phyloP scores from a whole-genome alignment of 2,888 invertebrate genomes.

The Drosophila prolongata region DNA sequence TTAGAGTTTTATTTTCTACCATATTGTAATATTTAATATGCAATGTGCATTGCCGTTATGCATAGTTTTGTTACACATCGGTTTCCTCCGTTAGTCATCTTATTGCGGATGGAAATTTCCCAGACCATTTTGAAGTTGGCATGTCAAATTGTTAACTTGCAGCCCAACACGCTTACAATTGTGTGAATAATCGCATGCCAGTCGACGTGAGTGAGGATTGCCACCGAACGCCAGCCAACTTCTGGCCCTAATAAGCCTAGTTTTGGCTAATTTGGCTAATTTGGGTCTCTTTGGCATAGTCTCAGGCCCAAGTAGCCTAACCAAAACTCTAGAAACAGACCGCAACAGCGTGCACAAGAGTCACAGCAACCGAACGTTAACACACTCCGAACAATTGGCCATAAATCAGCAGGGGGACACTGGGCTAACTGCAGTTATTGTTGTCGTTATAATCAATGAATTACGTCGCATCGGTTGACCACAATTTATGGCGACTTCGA shows the following conservation, averaged over 20 bases:
- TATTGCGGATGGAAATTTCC: constrained; percentile 7
- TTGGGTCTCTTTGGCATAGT: constrained; percentile 43
- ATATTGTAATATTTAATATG: too few relatives aligned
- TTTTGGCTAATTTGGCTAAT: constrained; percentile 66
- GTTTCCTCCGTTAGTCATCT: constrained; percentile 1
- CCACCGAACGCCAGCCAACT: constrained; percentile 1
- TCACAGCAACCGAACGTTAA: constrained; percentile 38
- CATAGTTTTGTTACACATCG: background rate
- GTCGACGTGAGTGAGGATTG: constrained; percentile 5
- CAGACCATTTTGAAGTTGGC: constrained; percentile 14
- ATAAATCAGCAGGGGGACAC: constrained; percentile 66
- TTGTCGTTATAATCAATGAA: constrained; percentile 80
- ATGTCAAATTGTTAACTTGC: constrained; percentile 3
- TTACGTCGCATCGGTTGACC: constrained; percentile 79
- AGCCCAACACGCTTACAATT: constrained; percentile 49
- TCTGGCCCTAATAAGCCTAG: constrained; percentile 60
- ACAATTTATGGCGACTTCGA: constrained; percentile 75
- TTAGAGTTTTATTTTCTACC: too few relatives aligned
- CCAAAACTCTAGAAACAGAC: constrained; percentile 42
- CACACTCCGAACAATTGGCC: constrained; percentile 64
- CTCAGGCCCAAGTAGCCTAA: constrained; percentile 36
- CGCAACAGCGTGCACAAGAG: constrained; percentile 25
- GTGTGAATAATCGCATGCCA: constrained; percentile 66
- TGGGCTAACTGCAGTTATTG: constrained; percentile 63
- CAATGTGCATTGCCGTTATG: too few relatives aligned